These are phyloP conservation scores for Phylloscopus collybita DNA, from an alignment of 2,797 vertebrate genomes.

Conservation along the genomic window DNA sequence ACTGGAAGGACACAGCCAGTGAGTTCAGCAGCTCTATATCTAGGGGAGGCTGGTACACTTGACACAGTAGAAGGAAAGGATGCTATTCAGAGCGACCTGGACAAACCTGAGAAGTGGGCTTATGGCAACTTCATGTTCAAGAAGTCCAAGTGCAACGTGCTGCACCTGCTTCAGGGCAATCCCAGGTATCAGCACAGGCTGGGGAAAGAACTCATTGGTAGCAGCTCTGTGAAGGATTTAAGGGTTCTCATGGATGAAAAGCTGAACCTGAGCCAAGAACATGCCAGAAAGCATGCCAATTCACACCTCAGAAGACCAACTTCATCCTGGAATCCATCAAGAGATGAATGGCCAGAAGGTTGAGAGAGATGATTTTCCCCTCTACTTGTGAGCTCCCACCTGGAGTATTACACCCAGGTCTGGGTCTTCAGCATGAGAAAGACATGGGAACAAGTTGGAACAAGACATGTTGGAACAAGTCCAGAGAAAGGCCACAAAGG, in stretches of 20 bases:
- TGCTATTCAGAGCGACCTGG: not conserved
- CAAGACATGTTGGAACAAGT: not conserved
- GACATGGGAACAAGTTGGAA: not conserved
- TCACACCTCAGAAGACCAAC: not conserved
- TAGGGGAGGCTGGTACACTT: not conserved
- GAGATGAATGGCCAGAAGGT: not conserved
- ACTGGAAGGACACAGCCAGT: not conserved
- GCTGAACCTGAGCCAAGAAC: too few species aligned
- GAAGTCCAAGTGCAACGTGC: fast-evolving
- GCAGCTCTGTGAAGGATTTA: not conserved
- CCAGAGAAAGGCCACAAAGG: not conserved
- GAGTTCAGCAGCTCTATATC: not conserved
- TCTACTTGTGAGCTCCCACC: not conserved
- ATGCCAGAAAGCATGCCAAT: not conserved
- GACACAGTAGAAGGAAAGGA: not conserved
- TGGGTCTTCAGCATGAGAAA: not conserved
- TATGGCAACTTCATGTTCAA: not conserved
- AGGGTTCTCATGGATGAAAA: not conserved
- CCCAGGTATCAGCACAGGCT: not conserved
- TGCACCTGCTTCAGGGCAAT: not conserved
- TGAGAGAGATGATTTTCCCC: not conserved
- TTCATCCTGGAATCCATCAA: not conserved
- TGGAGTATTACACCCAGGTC: not conserved
- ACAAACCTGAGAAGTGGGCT: not conserved
- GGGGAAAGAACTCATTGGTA: not conserved